Evolutionary conservation across 2,888 invertebrate species (phyloP).

Genomic region (Polyommatus iphigenia): DNA sequence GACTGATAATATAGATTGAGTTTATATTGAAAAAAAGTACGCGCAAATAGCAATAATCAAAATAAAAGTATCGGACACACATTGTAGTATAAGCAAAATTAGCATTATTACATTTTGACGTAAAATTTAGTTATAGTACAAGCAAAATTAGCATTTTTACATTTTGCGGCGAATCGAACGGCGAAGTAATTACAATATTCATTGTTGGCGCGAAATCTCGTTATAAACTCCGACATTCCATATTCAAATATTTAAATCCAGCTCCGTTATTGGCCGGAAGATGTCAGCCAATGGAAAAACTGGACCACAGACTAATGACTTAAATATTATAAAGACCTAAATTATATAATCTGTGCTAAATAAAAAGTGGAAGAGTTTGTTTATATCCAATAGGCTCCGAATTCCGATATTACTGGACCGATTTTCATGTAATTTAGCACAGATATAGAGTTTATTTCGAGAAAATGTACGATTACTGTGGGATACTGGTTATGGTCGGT

Average conservation of each 20-base stretch:
- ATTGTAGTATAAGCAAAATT: not conserved
- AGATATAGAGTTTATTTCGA: too few relatives aligned
- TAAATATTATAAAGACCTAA: not conserved
- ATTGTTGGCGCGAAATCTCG: conserved; percentile 18
- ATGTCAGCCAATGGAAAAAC: conserved; percentile 26
- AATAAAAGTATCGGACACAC: too few relatives aligned
- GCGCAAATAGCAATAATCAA: too few relatives aligned
- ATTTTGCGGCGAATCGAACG: not conserved
- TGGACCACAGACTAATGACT: not conserved
- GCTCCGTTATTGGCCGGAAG: conserved; percentile 18
- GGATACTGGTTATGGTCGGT: too few relatives aligned
- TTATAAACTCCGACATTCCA: conserved; percentile 13
- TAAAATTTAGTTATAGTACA: not conserved
- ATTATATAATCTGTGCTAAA: too few relatives aligned
- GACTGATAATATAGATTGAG: too few relatives aligned
- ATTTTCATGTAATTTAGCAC: too few relatives aligned
- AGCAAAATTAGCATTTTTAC: conserved; percentile 5
- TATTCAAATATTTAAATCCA: conserved; percentile 27
- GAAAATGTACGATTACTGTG: too few relatives aligned
- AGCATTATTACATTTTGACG: not conserved
- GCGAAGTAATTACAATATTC: conserved; percentile 11
- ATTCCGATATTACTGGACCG: too few relatives aligned
- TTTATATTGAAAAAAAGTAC: too few relatives aligned
- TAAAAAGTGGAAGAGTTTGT: too few relatives aligned
- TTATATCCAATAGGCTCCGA: too few relatives aligned